These are phyloP conservation scores for Eulemur macaco DNA, from an alignment of 2,113 vertebrate species.

Conservation along the genomic window DNA sequence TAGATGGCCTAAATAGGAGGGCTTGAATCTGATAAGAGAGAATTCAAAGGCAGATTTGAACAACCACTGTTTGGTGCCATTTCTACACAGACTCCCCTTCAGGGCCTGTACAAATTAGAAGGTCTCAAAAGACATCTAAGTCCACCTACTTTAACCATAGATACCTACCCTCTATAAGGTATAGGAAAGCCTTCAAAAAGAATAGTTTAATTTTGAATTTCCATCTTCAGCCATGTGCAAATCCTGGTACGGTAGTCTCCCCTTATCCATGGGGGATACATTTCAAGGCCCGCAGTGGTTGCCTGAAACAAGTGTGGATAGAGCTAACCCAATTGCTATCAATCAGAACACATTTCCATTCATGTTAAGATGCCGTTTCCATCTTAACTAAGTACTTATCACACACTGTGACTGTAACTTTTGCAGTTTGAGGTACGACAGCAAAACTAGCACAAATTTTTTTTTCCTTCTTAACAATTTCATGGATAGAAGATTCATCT, in stretches of 20 bases:
- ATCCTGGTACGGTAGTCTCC: neutral
- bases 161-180: neutral
- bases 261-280: neutral
- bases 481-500: neutral
- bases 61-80: neutral
- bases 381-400: neutral
- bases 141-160: neutral
- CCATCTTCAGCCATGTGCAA: neutral
- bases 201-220: slow-evolving; percentile 7
- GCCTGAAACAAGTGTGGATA: neutral
- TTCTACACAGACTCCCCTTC: neutral
- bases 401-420: too few relatives aligned
- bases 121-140: neutral
- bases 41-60: neutral
- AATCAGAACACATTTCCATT: neutral
- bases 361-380: neutral
- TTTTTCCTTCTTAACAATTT: neutral
- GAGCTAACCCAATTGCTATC: neutral
- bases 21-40: neutral
- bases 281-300: neutral
- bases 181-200: neutral
- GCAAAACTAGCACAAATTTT: neutral
- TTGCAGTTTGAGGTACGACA: neutral
- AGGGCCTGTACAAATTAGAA: neutral
- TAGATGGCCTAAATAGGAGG: neutral